phyloP scores from a whole-genome alignment of 1,140 invertebrate genomes.

The Caenorhabditis brenneri region DNA sequence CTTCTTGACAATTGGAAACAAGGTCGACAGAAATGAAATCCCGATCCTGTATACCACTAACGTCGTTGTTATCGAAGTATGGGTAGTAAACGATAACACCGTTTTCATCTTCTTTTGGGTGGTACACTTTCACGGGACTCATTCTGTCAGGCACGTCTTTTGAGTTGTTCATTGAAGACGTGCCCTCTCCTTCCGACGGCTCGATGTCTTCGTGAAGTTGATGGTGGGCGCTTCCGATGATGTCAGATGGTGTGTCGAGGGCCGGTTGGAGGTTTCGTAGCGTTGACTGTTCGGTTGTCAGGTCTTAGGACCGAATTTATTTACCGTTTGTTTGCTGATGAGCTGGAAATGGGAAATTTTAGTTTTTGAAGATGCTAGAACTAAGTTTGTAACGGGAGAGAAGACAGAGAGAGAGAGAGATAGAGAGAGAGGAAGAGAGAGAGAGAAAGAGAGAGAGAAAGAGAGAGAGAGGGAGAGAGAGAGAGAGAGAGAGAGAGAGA shows the following conservation, averaged over 20 bases:
- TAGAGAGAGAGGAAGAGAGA: not conserved
- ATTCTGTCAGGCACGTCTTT: not conserved
- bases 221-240: too few species aligned
- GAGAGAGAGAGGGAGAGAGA: too few species aligned
- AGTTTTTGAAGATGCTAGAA: too few species aligned
- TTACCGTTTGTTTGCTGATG: not conserved
- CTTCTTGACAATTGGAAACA: not conserved
- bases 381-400: not conserved
- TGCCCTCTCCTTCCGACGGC: not conserved
- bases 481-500: too few species aligned
- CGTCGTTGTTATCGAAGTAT: not conserved
- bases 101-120: not conserved
- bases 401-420: not conserved
- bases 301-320: not conserved
- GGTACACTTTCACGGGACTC: not conserved
- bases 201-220: not conserved
- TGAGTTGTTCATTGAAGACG: not conserved
- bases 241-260: too few species aligned
- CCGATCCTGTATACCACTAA: not conserved
- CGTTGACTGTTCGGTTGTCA: not conserved
- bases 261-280: not conserved
- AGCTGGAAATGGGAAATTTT: not conserved
- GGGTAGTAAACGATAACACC: not conserved
- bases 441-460: too few species aligned
- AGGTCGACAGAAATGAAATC: not conserved